Conservation (phyloP, 2,113 vertebrate genomes). For the Alethe castanea region DNA sequence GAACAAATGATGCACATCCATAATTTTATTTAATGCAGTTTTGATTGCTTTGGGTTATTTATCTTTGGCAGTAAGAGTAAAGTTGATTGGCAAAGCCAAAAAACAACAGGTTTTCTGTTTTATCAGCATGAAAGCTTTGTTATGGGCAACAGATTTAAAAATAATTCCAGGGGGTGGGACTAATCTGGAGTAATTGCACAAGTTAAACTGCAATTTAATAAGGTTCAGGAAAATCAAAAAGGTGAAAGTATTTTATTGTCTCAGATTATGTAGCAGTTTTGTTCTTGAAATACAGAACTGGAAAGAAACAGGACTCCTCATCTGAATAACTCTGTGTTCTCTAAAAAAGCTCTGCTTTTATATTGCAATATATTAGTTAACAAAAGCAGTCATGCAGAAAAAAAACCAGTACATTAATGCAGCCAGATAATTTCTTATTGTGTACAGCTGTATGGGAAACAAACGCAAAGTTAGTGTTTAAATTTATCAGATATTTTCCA, state of each 20-base stretch:
- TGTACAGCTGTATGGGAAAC: constrained; percentile 10
- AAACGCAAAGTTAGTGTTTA: constrained; percentile 19
- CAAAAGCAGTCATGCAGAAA: constrained; percentile 39
- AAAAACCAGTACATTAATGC: constrained; percentile 17
- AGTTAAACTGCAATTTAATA: constrained; percentile 43
- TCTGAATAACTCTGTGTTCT: neutral
- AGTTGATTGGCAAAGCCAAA: neutral
- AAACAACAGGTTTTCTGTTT: constrained; percentile 43
- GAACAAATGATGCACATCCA: constrained; percentile 55
- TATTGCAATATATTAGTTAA: neutral
- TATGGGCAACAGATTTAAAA: neutral
- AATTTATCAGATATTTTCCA: constrained; percentile 58
- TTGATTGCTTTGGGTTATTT: constrained; percentile 67
- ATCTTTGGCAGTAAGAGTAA: constrained; percentile 56
- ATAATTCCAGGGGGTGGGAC: constrained; percentile 4
- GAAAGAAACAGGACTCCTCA: neutral
- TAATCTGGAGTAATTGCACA: constrained; percentile 26
- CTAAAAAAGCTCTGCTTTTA: neutral
- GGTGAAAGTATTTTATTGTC: constrained; percentile 37
- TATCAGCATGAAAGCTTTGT: constrained; percentile 15
- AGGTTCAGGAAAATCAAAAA: constrained; percentile 54
- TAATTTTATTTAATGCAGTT: constrained; percentile 50
- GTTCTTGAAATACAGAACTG: neutral
- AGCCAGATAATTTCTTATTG: constrained; percentile 31
- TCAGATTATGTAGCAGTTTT: neutral